Conservation (phyloP, 2,888 invertebrate genomes). For the Uloborus plumipes region DNA sequence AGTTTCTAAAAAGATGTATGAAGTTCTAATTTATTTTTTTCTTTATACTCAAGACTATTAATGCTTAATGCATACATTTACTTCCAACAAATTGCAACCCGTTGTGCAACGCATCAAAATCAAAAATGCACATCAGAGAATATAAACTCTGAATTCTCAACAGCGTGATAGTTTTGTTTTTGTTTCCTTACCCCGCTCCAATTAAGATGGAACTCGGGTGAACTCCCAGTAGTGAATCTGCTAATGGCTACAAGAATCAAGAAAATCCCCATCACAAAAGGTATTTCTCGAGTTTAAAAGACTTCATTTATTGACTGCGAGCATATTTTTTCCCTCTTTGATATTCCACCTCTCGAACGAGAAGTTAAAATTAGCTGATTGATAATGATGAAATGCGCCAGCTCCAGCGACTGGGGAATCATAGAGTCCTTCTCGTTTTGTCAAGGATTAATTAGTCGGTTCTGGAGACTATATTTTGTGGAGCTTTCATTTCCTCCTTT, state of each 20-base stretch:
- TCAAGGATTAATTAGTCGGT: constrained; percentile 48
- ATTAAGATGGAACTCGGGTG: constrained; percentile 7
- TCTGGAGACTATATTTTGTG: constrained; percentile 17
- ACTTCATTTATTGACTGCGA: constrained; percentile 16
- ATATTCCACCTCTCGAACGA: neutral
- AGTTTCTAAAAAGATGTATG: too few relatives aligned
- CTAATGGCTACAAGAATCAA: constrained; percentile 25
- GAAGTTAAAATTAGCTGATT: constrained; percentile 36
- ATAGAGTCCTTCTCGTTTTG: constrained; percentile 34
- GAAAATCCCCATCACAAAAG: constrained; percentile 21
- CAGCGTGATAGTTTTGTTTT: too few relatives aligned
- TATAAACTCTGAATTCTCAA: too few relatives aligned
- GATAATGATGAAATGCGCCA: constrained; percentile 8
- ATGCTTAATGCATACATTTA: too few relatives aligned
- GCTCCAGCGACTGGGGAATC: constrained; percentile 10
- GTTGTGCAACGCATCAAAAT: too few relatives aligned
- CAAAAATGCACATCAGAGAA: too few relatives aligned
- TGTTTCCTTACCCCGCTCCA: constrained; percentile 16
- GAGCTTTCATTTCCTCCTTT: constrained; percentile 28
- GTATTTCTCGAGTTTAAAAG: constrained; percentile 30
- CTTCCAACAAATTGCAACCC: too few relatives aligned
- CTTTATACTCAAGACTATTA: too few relatives aligned
- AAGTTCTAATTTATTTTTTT: too few relatives aligned
- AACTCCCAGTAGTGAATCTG: constrained; percentile 23
- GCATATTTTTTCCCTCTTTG: constrained; percentile 1